Percentiles rank a stretch among this genome's conserved stretches.
These are phyloP conservation scores for Leptinotarsa lineolata DNA, from an alignment of 1,140 invertebrate species.

Conservation along the genomic window DNA sequence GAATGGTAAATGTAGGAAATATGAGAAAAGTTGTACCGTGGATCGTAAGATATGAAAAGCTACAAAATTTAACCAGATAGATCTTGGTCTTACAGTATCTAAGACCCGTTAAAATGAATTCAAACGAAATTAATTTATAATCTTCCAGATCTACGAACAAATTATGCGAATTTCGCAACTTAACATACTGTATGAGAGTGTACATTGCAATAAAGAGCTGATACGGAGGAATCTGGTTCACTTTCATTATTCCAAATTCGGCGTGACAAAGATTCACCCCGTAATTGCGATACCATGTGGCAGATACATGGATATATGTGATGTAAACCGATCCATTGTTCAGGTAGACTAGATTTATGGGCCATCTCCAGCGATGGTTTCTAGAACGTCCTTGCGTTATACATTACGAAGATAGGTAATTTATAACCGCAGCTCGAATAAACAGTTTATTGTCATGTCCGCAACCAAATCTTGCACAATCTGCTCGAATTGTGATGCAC, in stretches of 20 bases:
- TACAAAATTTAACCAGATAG: too few relatives aligned
- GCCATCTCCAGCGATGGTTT: not conserved
- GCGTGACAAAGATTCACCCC: not conserved
- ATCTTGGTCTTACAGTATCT: too few relatives aligned
- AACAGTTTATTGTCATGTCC: not conserved
- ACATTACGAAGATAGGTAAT: not conserved
- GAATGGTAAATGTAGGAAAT: too few relatives aligned
- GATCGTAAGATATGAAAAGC: too few relatives aligned
- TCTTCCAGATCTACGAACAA: too few relatives aligned
- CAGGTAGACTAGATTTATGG: not conserved
- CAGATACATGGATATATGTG: conserved; percentile 3
- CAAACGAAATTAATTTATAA: too few relatives aligned
- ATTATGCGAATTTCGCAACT: too few relatives aligned
- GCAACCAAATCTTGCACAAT: not conserved
- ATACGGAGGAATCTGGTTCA: not conserved
- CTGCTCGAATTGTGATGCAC: not conserved
- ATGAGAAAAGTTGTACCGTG: too few relatives aligned
- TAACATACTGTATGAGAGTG: too few relatives aligned
- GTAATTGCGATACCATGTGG: not conserved
- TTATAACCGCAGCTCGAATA: not conserved
- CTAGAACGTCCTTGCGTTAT: conserved; percentile 1
- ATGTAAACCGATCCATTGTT: conserved; percentile 5
- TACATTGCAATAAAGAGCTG: too few relatives aligned
- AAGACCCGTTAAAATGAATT: too few relatives aligned
- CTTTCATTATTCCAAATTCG: not conserved